Percentiles rank a stretch among this genome's conserved stretches.
phyloP scores from a whole-genome alignment of 1,140 invertebrate species.

The Cyphomyrmex costatus region DNA sequence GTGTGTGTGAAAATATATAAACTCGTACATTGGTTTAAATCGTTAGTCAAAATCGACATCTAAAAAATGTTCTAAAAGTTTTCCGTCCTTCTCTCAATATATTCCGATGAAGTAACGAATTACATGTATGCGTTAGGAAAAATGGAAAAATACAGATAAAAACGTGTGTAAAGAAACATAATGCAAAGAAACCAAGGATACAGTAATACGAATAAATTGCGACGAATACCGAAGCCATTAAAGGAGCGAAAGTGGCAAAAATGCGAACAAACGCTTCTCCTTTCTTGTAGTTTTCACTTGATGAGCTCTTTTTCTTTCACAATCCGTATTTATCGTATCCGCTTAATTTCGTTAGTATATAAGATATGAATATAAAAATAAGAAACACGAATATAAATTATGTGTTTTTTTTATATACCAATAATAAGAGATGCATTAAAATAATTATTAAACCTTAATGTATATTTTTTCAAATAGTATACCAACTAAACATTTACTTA shows the following conservation, averaged over 20 bases:
- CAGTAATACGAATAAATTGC: conserved; percentile 78
- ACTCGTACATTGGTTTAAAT: not conserved
- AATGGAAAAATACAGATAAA: conserved; percentile 65
- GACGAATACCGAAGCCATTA: conserved; percentile 79
- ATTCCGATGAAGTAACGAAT: not conserved
- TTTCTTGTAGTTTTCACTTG: conserved; percentile 1
- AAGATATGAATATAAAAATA: conserved; percentile 7
- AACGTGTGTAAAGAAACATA: conserved; percentile 56
- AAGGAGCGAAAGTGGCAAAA: conserved; percentile 84
- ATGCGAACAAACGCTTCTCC: conserved; percentile 70
- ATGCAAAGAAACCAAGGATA: conserved; percentile 57
- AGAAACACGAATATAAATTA: not conserved
- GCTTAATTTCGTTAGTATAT: not conserved
- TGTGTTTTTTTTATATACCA: not conserved
- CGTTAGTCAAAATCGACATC: not conserved
- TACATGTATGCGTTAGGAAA: conserved; percentile 56
- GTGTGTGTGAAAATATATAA: not conserved
- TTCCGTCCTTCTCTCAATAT: not conserved
- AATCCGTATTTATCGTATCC: conserved; percentile 64
- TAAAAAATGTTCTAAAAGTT: conserved; percentile 17
- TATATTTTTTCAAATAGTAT: too few species aligned
- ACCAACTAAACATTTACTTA: too few species aligned
- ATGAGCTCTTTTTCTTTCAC: conserved; percentile 59
- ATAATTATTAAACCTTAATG: too few species aligned
- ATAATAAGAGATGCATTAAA: not conserved